Base-by-base conservation (phyloP, 2,113 vertebrate species). In the Nesogale talazaci region DNA sequence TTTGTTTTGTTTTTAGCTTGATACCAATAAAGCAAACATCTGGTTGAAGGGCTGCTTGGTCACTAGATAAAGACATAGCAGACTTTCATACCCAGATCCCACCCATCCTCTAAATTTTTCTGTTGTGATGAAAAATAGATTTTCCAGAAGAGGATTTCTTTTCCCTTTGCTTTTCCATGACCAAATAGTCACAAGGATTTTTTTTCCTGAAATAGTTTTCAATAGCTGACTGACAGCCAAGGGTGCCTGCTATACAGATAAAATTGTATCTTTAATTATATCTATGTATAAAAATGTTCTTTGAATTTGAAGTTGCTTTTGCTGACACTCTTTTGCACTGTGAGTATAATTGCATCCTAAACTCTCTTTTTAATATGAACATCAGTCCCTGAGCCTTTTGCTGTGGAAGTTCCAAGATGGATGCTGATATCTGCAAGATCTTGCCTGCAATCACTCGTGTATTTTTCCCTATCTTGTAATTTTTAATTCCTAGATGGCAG, bases 41-140 rank as follows among this genome's bases (percentile, higher is more conserved):
- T 36, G 8, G 11, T n/a, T 31, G 65, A 46, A 56, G 69, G 20
- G 57, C 75, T 83, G 40, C 10, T 52, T 52, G 10, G 10, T 52
- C 46, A 52, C 46, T 11, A 52, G 89, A 23, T 76, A 82, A 69
- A 83, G 27, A 83, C n/a, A n/a, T 84, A 59, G 4, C 36, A 78
- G 46, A 7, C 25, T 72, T 38, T 72, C 25, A 4, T 86, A 31
- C 57, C 29, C 72, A 70, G 22, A 75, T 10, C 34, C 23, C 56
- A 36, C 27, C 15, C 56, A 85, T 12, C 2, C 23, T 34, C n/a
- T 34, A 34, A 67, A 78, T 81, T 86, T 85, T 97, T 94, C 91
- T 91, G 25, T 78, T 88, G 67, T 88, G 93, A 94, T 63, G 42
- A 96, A 97, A 96, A 95, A 25, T 67, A 83, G 88, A 90, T 93